Evolutionary conservation across 2,888 invertebrate species (phyloP).

Genomic region (Deladenus siricidicola): DNA sequence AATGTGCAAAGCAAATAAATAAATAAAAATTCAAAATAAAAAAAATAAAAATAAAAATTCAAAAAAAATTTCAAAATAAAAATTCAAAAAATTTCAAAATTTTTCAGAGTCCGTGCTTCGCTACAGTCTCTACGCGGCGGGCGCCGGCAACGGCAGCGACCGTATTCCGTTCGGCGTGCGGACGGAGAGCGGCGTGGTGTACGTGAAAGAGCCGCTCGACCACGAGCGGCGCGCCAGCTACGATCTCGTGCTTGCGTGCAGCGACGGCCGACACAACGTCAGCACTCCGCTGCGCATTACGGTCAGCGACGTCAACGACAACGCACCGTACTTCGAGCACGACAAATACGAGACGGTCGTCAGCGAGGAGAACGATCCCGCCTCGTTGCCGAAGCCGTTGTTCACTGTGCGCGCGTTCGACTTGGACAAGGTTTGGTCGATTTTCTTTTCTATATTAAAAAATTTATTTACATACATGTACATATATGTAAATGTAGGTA

Average conservation of each 20-base stretch:
- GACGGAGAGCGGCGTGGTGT: slow-evolving; percentile 46
- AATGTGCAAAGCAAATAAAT: too few species aligned
- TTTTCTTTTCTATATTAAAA: too few species aligned
- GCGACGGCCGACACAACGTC: slow-evolving; percentile 59
- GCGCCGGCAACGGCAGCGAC: slow-evolving; percentile 19
- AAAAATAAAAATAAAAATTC: too few species aligned
- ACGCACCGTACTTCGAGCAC: slow-evolving; percentile 54
- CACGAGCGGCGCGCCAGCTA: slow-evolving; percentile 58
- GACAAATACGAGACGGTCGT: slow-evolving; percentile 42
- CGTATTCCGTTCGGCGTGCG: slow-evolving; percentile 46
- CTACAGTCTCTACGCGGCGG: slow-evolving; percentile 40
- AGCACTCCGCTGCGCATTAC: slow-evolving; percentile 70
- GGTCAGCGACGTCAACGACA: slow-evolving; percentile 56
- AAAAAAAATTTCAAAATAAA: too few species aligned
- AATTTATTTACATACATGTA: too few species aligned
- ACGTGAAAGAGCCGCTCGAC: slow-evolving; percentile 50
- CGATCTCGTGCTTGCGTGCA: slow-evolving; percentile 9
- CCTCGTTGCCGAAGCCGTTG: slow-evolving; percentile 38
- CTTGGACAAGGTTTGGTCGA: slow-evolving; percentile 50
- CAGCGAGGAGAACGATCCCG: slow-evolving; percentile 40
- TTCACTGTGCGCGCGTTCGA: slow-evolving; percentile 46
- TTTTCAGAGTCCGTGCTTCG: slow-evolving; percentile 48
- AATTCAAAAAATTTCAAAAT: too few species aligned
- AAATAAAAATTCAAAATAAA: too few species aligned
- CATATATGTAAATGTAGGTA: too few species aligned